Conservation (phyloP, 2,888 invertebrate species). For the Gibbula magus region DNA sequence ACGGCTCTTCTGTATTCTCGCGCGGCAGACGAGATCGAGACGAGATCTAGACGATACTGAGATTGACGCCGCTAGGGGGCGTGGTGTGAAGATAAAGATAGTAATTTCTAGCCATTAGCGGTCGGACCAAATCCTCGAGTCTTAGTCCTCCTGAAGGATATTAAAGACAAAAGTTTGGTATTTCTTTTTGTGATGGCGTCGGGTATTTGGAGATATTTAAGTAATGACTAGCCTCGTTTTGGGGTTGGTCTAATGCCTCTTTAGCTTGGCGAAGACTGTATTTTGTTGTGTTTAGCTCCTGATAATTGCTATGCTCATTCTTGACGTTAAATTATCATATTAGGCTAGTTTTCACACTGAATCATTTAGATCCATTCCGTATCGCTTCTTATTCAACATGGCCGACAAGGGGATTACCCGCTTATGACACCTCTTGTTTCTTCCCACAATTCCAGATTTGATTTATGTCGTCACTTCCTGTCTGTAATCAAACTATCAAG, state of each 20-base stretch:
- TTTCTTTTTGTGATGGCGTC: slow-evolving; percentile 17
- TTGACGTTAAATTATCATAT: neutral
- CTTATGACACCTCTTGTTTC: neutral
- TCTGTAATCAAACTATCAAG: neutral
- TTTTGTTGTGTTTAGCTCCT: slow-evolving; percentile 16
- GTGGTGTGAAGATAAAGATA: slow-evolving; percentile 3
- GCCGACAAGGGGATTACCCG: neutral
- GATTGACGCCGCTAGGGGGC: slow-evolving; percentile 3
- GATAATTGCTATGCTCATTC: neutral
- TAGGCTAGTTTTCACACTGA: neutral
- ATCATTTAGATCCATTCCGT: neutral
- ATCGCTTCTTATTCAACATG: neutral
- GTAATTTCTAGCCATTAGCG: slow-evolving; percentile 17
- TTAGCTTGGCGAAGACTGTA: neutral
- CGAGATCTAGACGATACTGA: slow-evolving; percentile 16
- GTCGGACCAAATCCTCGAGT: neutral
- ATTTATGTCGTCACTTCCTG: neutral
- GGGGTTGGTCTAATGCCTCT: neutral
- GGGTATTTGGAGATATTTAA: slow-evolving; percentile 9
- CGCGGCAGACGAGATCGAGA: neutral
- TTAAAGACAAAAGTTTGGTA: slow-evolving; percentile 21
- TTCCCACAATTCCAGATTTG: neutral
- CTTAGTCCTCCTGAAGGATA: neutral
- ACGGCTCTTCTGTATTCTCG: slow-evolving; percentile 14
- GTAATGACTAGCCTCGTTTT: neutral